Percentiles rank a stretch among this genome's conserved stretches.
phyloP scores from a whole-genome alignment of 2,113 vertebrate species.

The Elaphurus davidianus region DNA sequence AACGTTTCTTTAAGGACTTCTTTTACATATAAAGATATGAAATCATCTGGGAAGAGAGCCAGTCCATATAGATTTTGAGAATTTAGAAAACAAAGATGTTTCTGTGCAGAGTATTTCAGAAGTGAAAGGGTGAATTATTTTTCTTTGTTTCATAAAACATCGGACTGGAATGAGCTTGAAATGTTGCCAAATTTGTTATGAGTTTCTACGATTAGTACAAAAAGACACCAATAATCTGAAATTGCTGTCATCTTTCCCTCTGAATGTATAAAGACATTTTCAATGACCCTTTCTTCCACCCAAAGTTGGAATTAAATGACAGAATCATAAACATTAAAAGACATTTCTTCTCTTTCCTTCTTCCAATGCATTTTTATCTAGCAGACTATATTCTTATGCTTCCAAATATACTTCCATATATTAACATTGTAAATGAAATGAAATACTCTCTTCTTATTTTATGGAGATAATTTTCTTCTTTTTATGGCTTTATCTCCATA shows the following conservation, averaged over 20 bases:
- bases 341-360: neutral
- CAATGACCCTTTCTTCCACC: neutral
- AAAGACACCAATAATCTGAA: neutral
- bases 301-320: neutral
- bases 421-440: neutral
- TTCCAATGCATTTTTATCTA: neutral
- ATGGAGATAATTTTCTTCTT: neutral
- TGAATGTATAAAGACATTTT: neutral
- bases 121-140: neutral
- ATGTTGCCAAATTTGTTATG: neutral
- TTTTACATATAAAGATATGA: neutral
- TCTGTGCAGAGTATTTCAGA: neutral
- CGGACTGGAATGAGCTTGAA: neutral
- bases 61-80: neutral
- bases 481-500: neutral
- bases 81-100: neutral
- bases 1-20: neutral
- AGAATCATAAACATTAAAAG: neutral
- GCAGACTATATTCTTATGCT: neutral
- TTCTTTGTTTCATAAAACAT: neutral
- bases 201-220: neutral
- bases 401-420: neutral
- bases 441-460: neutral
- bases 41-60: neutral
- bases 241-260: neutral